Evolutionary conservation across 2,888 invertebrate genomes (phyloP), one percentile per base, ranked within the genome.

Genomic region (Trissoscelio sp.): DNA sequence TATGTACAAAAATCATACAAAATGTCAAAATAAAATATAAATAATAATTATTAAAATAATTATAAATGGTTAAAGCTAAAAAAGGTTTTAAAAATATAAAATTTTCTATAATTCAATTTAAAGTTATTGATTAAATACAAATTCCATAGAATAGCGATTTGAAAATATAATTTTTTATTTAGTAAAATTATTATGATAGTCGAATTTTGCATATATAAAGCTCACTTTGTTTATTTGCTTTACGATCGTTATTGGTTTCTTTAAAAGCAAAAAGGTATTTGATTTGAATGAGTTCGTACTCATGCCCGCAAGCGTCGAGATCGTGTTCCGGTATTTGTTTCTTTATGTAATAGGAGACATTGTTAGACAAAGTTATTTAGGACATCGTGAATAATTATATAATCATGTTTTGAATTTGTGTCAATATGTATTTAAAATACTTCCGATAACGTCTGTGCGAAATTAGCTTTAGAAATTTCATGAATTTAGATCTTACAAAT

Each of bases 381-480:
- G 18, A 39, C 66, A n/a, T 37, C 5, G n/a, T 28, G 31, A 58
- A 48, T 57, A 53, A 74, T 74, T 60, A 55, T 20, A 66, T 74
- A 74, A 73, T 53, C 34, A 20, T 1, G 14, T 55, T 53, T 14
- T 18, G 66, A 9, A 62, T 55, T 39, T 64, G 55, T 62, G 73
- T 62, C 44, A 62, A 73, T 55, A 44, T 55, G 16, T 42, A 44
- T 72, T 53, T 44, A 55, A 62, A 53, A 73, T 73, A 44, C 24
- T 73, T 51, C 18, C 12, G 34, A 73, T 60, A 18, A 31, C 11
- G 34, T 55, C 28, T 14, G 22, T 6, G 34, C 44, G 18, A 73
- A 72, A 62, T 72, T 73, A 62, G 28, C 42, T 62, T 44, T 44
- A 73, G 48, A 53, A 53, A 62, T 62, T 62, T 73, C 62, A 73